Evolutionary conservation across 2,113 vertebrate species (phyloP), one percentile per base, ranked within the genome.

Genomic region (Hucho hucho): DNA sequence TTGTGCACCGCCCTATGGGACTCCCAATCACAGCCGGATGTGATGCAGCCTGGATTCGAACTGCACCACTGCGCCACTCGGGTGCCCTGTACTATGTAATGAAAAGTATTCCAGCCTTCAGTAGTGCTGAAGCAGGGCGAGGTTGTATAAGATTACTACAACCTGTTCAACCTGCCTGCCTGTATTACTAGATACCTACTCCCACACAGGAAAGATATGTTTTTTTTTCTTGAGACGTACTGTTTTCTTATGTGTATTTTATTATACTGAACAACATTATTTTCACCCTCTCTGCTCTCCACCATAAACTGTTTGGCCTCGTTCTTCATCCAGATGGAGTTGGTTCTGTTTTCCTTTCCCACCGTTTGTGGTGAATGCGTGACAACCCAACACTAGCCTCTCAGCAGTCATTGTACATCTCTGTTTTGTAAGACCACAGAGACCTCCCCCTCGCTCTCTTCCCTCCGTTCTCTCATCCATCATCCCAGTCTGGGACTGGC

Each of bases 271-370:
- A 37, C 28, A 13, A 58, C 37, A 66, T 56, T 70, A 43, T 71
- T 79, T 86, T 86, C 64, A 75, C 80, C 81, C 80, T 85, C 79
- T 78, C 80, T 83, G 79, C 83, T 81, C 63, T 80, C 81, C 76
- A 12, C 53, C 75, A 29, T 69, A 85, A 73, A 83, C 70, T 70
- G 69, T 81, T 73, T 85, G 83, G 76, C 76, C 74, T 24, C 32
- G 37, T 47, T 71, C 29, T 76, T 81, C 18, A 80, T 81, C 81
- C 82, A 76, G 66, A 75, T 78, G 32, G 76, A 71, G 70, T 72
- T 76, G 75, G 49, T 83, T 85, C 74, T 29, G 47, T 85, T 79
- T 72, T 76, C 12, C 72, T 77, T 80, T 66, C 87, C 71, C 75
- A 68, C 72, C 72, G 73, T 63, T 72, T 67, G n/a, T 64, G 22